Base-by-base conservation (phyloP, 1,140 invertebrate genomes). In the Calliphora vicina region DNA sequence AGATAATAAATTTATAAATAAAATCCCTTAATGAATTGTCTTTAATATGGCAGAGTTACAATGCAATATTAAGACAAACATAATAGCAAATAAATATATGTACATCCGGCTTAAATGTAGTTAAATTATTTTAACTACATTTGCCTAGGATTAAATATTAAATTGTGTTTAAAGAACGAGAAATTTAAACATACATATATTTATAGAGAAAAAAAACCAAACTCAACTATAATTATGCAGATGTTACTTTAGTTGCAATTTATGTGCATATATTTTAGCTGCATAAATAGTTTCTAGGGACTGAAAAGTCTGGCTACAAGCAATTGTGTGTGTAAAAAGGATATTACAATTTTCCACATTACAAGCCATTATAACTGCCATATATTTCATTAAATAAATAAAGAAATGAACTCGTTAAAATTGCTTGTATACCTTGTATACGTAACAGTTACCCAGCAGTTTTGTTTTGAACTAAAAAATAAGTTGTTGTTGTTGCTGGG, bases 121-220 rank as follows among this genome's bases (percentile, higher is more conserved):
- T 57, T 57, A 15, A 1, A 57, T 57, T 35, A 35, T 35, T 35
- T 35, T 35, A 35, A 35, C 35, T 8, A 35, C 35, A 35, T 57
- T 57, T 57, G 50, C n/a, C 50, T 57, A 57, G 50, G 50, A 57
- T 57, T 57, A 57, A 57, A 57, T 57, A 57, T 57, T 57, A 57
- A 57, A 57, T n/a, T 57, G 50, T 57, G 12, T 57, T 57, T 17
- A 15, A 12, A 45, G 9, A 12, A 45, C 43, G 15, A 45, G 43
- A 45, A 1, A 45, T 57, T 57, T 57, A n/a, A n/a, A 57, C 12
- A 57, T n/a, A 15, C n/a, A 57, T 57, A 17, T 17, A 57, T 17
- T 57, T 6, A 57, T n/a, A n/a, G 13, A 57, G n/a, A 13, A 57
- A 57, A 57, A 57, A 57, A 57, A 57, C 17, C 2, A 57, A n/a